A percentile compares a stretch with the other conserved stretches of the same genome.
Conservation (phyloP, 2,113 vertebrate species). For the Neodon shergylaensis region DNA sequence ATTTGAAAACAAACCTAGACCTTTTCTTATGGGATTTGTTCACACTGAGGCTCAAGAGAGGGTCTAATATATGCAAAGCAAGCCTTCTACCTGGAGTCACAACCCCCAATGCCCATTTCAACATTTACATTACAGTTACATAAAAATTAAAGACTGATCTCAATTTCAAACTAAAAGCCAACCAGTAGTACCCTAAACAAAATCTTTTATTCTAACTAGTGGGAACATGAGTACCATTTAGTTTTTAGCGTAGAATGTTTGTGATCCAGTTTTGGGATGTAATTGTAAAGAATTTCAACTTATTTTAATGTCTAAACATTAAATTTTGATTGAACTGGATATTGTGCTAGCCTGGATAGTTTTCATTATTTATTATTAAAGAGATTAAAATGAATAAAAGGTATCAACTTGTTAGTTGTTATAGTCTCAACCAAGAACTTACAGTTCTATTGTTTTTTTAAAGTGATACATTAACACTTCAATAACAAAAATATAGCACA, state of each 20-base stretch:
- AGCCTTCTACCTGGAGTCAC: not conserved
- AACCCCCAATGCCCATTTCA: not conserved
- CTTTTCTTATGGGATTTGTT: not conserved
- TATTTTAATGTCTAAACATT: not conserved
- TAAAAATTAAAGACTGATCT: slow-evolving; percentile 12
- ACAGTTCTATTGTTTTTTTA: slow-evolving; percentile 4
- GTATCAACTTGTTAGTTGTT: not conserved
- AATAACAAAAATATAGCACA: not conserved
- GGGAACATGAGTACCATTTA: not conserved
- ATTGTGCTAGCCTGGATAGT: not conserved
- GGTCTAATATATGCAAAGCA: not conserved
- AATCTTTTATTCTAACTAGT: not conserved
- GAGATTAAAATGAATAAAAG: not conserved
- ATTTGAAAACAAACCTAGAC: not conserved
- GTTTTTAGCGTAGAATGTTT: not conserved
- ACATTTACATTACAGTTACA: not conserved
- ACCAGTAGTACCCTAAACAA: not conserved
- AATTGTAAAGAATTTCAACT: slow-evolving; percentile 27
- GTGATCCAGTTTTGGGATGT: not conserved
- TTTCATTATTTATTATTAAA: not conserved
- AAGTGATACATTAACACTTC: not conserved
- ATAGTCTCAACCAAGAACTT: not conserved
- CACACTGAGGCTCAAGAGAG: too few species aligned
- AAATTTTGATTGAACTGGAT: slow-evolving; percentile 41
- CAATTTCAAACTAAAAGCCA: slow-evolving; percentile 18